phyloP scores from a whole-genome alignment of 2,888 invertebrate genomes.

The Calephelis perditalis region DNA sequence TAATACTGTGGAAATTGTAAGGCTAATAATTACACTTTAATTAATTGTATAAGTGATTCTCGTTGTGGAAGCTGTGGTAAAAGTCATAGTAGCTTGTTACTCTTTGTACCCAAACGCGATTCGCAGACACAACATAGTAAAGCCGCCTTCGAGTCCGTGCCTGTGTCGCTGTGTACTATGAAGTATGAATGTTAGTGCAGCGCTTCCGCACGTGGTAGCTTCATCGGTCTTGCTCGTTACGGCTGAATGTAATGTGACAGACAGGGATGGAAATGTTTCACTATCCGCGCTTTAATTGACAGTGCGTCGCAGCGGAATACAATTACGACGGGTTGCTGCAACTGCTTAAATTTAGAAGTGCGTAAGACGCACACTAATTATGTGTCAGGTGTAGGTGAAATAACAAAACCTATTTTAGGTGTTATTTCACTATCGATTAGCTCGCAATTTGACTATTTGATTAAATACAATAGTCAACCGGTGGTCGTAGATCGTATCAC shows the following conservation, averaged over 20 bases:
- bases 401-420: constrained; percentile 15
- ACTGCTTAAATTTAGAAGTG: constrained; percentile 13
- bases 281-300: constrained; percentile 11
- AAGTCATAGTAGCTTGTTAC: constrained; percentile 12
- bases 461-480: constrained; percentile 14
- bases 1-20: constrained; percentile 16
- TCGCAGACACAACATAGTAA: not conserved
- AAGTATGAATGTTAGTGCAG: not conserved
- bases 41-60: not conserved
- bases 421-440: constrained; percentile 14
- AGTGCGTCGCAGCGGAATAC: constrained; percentile 17
- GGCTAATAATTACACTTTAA: not conserved
- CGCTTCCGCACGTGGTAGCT: not conserved
- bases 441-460: constrained; percentile 11
- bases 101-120: constrained; percentile 2
- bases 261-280: not conserved
- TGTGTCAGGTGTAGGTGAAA: constrained; percentile 14
- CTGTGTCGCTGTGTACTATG: not conserved
- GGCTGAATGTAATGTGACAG: not conserved
- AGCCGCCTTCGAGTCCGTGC: not conserved
- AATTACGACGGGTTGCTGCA: constrained; percentile 18
- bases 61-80: not conserved
- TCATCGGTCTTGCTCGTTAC: not conserved
- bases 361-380: not conserved
- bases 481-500: constrained; percentile 17